Base-by-base conservation (phyloP, 2,113 vertebrate species). In the Oreochromis niloticus region DNA sequence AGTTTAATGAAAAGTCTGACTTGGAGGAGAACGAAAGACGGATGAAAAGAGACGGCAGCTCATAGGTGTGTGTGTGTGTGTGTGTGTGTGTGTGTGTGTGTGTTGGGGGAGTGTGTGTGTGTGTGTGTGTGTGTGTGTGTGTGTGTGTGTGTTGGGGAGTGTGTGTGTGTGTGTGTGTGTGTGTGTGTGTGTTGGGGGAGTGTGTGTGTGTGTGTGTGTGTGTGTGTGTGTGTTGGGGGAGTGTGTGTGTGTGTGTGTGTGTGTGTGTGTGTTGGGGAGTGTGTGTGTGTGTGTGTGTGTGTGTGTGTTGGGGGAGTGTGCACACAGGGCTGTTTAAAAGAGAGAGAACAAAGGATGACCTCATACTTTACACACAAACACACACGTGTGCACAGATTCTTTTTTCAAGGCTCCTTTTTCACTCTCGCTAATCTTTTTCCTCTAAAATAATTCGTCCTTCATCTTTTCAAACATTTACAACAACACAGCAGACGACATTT, bases 1-100 rank as follows among this genome's bases (percentile, higher is more conserved):
- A 94, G 63, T 90, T 95, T 96, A 95, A 96, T 95, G 95, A 95
- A 96, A 94, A 93, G 92, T 91, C 90, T 50, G 86, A 84, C 85
- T 90, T 82, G 41, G 17, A 89, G 82, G 80, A 84, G 55, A 80
- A 85, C 3, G 17, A 87, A 46, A 84, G 83, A 80, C 56, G 90
- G 94, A 95, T 91, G 87, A 90, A 93, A 91, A 87, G 82, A 81
- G 63, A 79, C 27, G 56, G 82, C 91, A 84, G 89, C 54, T 86
- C 61, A 85, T 71, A 80, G 63, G 89, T 54, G 50, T 86, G 82
- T 7, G 34, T 36, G 59, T 3, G 55, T 91, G 71, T 78, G 56
- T 11, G 54, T 13, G 59, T 22, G 41, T 12, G 41, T 13, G 57
- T 3, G 14, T 19, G 59, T 19, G 57, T 56, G 56, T 22, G 55